Percentiles rank a stretch among this genome's conserved stretches.
phyloP scores from a whole-genome alignment of 2,113 vertebrate species.

The Andinoacara biseriatus region DNA sequence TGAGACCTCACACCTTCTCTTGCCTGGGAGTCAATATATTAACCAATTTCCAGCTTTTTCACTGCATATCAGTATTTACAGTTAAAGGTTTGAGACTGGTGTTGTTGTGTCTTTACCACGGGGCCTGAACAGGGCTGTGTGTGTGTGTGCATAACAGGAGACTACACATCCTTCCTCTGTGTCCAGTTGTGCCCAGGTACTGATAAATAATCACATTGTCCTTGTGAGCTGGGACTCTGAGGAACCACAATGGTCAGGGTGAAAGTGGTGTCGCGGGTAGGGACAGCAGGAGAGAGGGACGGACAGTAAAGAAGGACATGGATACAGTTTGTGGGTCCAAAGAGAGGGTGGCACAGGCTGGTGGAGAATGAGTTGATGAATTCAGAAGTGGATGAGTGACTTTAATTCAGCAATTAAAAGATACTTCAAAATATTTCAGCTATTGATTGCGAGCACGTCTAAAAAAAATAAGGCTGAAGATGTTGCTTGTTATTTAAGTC shows the following conservation, averaged over 20 bases:
- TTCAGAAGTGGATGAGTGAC: neutral
- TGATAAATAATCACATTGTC: neutral
- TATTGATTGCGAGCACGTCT: neutral
- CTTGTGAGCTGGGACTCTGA: conserved; percentile 70
- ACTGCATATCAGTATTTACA: neutral
- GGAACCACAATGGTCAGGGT: conserved; percentile 81
- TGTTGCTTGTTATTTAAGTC: neutral
- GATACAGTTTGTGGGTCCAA: neutral
- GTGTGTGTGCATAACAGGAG: neutral
- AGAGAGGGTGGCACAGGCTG: neutral
- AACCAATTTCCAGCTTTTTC: neutral
- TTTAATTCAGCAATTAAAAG: neutral
- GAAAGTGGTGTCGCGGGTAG: conserved; percentile 78
- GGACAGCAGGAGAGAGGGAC: conserved; percentile 53
- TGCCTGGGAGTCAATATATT: neutral
- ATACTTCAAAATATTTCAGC: neutral
- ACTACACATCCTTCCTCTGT: neutral
- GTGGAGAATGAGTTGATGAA: rapidly evolving
- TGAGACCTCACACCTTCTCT: neutral
- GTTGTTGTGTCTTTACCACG: neutral
- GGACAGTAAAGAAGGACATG: neutral
- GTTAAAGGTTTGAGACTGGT: neutral
- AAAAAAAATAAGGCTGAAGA: neutral
- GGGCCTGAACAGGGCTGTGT: neutral
- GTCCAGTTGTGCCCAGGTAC: neutral